Base-by-base conservation (phyloP, 2,797 vertebrate genomes). In the Pseudochromis fuscus region DNA sequence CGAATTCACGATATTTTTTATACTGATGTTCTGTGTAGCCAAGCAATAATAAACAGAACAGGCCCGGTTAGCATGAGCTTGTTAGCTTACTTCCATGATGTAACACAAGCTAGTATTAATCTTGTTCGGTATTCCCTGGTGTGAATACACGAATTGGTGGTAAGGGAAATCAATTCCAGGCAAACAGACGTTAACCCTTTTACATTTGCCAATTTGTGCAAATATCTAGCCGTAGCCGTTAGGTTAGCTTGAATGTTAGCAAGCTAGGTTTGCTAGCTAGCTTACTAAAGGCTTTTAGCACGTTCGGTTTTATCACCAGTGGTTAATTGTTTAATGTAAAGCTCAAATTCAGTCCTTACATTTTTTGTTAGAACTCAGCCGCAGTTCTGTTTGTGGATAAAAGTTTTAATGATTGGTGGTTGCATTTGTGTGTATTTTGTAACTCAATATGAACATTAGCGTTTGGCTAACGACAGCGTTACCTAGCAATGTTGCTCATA, bases 21-120 rank as follows among this genome's bases (percentile, higher is more conserved):
- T 51, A 79, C 73, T 77, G 66, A 87, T 77, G 82, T 79, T 18
- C 18, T 44, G 45, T 62, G 23, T 67, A 69, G 56, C 40, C 45
- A 62, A 74, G 61, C 79, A 79, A 92, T 87, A 83, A 90, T 83
- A 92, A 92, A 89, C 85, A 86, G 69, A 67, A n/a, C 38, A 70
- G 91, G 91, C 89, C 91, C 27, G 37, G 60, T 63, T 90, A 89
- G 82, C 84, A 5, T 52, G 79, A 80, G 82, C 79, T 75, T 16
- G 13, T 57, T 60, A 62, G 87, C 86, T 68, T 7, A 11, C 27
- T 23, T 7, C 1, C 19, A 12, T 56, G 6, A 53, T 28, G 28
- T 44, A 50, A 60, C 50, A 35, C 16, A 31, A 21, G 33, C 46
- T 12, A 40, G 42, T 25, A 13, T 15, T 13, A 23, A 72, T 46